Evolutionary conservation across 1,140 invertebrate genomes (phyloP).

Genomic region (Cyrtorhinus lividipennis): DNA sequence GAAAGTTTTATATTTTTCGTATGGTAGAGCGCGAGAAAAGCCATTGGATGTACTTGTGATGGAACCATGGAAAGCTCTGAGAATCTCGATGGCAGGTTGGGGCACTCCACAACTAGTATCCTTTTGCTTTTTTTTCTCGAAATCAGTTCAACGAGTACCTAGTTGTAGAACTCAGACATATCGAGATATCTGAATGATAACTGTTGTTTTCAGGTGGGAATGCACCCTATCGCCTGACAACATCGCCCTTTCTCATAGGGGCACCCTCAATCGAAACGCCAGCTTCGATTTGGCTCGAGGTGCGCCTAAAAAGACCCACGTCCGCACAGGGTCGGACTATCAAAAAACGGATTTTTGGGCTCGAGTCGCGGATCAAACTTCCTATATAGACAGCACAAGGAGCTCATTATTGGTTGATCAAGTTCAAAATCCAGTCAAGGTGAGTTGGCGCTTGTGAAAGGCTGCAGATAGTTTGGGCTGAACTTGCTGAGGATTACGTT

Average conservation of each 20-base stretch:
- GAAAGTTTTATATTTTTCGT: not conserved
- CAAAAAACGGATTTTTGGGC: conserved; percentile 26
- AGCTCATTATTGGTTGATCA: conserved; percentile 11
- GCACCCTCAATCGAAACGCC: conserved; percentile 7
- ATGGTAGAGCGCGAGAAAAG: not conserved
- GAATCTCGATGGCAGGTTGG: not conserved
- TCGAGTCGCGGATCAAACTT: conserved; percentile 27
- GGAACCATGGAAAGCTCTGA: conserved; percentile 1
- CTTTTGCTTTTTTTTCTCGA: not conserved
- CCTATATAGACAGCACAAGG: conserved; percentile 28
- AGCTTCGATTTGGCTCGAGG: conserved; percentile 12
- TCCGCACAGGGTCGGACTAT: conserved; percentile 14
- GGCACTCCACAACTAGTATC: not conserved
- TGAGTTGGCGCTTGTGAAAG: too few species aligned
- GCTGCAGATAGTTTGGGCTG: too few species aligned
- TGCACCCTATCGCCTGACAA: not conserved
- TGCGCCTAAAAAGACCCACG: conserved; percentile 10
- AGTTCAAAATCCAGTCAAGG: not conserved
- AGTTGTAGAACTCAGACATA: not conserved
- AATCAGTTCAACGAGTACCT: not conserved
- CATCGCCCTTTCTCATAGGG: not conserved
- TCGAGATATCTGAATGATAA: not conserved
- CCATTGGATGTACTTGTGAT: not conserved
- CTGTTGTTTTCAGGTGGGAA: not conserved
- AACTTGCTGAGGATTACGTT: too few species aligned